Evolutionary conservation across 2,888 invertebrate species (phyloP).

Genomic region (Meliscaeva auricollis): DNA sequence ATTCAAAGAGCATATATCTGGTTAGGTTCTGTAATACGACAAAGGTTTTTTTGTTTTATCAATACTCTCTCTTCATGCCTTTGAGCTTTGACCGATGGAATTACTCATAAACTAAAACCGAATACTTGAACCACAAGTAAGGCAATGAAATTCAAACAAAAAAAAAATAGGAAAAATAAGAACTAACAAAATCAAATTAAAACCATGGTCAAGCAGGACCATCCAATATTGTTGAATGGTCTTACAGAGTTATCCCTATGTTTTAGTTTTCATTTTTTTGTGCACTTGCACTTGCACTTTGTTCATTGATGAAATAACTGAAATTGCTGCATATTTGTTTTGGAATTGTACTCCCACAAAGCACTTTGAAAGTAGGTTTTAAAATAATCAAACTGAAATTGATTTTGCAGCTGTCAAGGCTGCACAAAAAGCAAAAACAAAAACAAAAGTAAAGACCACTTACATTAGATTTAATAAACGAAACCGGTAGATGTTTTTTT

Average conservation of each 20-base stretch:
- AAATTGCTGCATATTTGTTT: not conserved
- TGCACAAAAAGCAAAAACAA: not conserved
- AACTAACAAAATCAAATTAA: not conserved
- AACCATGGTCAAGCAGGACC: not conserved
- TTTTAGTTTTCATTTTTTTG: not conserved
- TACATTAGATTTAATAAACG: not conserved
- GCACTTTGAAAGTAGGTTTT: not conserved
- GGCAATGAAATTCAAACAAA: not conserved
- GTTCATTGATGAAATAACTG: slow-evolving; percentile 19
- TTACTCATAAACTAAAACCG: slow-evolving; percentile 1
- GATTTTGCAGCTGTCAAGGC: slow-evolving; percentile 3
- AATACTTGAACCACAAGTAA: not conserved
- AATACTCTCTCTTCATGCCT: not conserved
- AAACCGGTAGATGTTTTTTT: not conserved
- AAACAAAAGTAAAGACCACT: not conserved
- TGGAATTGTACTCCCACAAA: slow-evolving; percentile 14
- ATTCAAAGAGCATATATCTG: not conserved
- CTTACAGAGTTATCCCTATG: not conserved
- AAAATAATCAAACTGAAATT: slow-evolving; percentile 15
- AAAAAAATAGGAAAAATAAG: not conserved
- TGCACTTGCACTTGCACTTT: not conserved
- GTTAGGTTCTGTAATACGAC: not conserved
- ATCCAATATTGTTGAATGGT: slow-evolving; percentile 13
- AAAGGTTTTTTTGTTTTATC: no score
- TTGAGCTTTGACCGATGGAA: not conserved